Evolutionary conservation across 2,888 invertebrate species (phyloP).

Genomic region (Athalia cordata): DNA sequence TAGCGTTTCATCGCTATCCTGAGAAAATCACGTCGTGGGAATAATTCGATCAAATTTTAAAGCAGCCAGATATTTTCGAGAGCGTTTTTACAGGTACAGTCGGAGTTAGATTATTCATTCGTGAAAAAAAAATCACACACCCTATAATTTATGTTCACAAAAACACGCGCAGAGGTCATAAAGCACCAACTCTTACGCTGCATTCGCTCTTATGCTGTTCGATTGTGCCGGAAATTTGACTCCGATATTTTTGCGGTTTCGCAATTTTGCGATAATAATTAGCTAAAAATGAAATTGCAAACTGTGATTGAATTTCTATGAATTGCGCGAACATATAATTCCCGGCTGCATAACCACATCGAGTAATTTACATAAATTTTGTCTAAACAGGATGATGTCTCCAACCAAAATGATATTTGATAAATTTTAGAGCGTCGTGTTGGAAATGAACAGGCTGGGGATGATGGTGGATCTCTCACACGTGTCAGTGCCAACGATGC

Average conservation of each 20-base stretch:
- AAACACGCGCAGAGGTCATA: too few species aligned
- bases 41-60: neutral
- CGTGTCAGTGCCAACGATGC: conserved; percentile 77
- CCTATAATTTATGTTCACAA: neutral
- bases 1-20: neutral
- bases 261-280: too few species aligned
- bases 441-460: conserved; percentile 79
- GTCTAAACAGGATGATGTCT: neutral
- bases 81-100: neutral
- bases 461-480: conserved; percentile 79
- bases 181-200: too few species aligned
- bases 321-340: too few species aligned
- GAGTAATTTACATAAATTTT: too few species aligned
- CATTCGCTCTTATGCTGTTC: too few species aligned
- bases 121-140: neutral
- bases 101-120: neutral
- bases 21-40: neutral
- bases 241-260: too few species aligned
- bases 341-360: too few species aligned
- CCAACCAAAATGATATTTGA: neutral
- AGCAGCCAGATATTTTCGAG: neutral
- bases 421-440: conserved; percentile 74
- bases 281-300: too few species aligned
- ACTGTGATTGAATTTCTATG: too few species aligned
- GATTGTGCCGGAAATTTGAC: too few species aligned